Base-by-base conservation (phyloP, 1,140 invertebrate species). In the Aphelenchoides avenae region DNA sequence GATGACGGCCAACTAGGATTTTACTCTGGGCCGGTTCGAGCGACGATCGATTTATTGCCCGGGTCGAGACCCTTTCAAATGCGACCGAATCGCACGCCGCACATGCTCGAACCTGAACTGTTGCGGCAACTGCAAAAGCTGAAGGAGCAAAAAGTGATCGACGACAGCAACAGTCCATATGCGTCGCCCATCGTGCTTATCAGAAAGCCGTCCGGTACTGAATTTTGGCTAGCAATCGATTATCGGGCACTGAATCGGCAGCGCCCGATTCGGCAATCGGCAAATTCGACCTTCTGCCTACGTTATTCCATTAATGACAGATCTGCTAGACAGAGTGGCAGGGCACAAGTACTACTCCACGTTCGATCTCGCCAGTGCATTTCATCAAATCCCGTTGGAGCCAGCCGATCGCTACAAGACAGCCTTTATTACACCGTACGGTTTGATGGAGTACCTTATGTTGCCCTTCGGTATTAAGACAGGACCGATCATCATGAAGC, bases 161-260 rank as follows among this genome's bases (percentile, higher is more conserved):
- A 30, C 24, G 15, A 11, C 20, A 24, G 18, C 0, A 24, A 18
- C 3, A n/a, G 9, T 0, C 42, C 42, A 2, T 53, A 53, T 37
- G 27, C 47, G 0, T n/a, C 47, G 1, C 51, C 51, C 3, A 52
- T 53, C 0, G 43, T 53, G 1, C 9, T 49, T 9, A 46, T 49
- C n/a, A 6, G 7, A 6, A 49, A 49, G 46, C 13, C 6, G 13
- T 26, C 39, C 46, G 47, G 34, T 13, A 36, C 11, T 44, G 39
- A 26, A 6, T 49, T 6, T 6, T 46, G 47, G 13, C 56, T 52
- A 7, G 52, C 27, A 2, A 33, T 55, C 4, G 52, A 55, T 57
- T 55, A 24, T 26, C 54, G 52, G 11, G 52, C 52, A 1, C 4
- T 55, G 5, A 55, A 55, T 37, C 18, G n/a, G n/a, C n/a, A n/a